Evolutionary conservation across 2,888 invertebrate species (phyloP).

Genomic region (Xestia xanthographa): DNA sequence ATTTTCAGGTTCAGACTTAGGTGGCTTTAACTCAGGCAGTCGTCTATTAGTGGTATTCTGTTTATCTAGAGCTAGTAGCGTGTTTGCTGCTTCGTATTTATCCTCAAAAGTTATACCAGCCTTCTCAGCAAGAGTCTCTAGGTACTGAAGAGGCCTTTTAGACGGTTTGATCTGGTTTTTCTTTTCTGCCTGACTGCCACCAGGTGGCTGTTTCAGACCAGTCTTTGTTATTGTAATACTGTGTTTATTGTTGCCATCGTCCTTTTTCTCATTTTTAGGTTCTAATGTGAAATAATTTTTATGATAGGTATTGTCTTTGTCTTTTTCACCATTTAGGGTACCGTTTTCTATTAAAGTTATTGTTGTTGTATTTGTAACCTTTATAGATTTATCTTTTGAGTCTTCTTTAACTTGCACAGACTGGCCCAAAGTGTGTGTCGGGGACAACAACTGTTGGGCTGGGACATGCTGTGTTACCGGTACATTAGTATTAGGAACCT

Average conservation of each 20-base stretch:
- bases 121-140: slow-evolving; percentile 93
- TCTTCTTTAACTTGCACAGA: slow-evolving; percentile 81
- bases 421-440: slow-evolving; percentile 77
- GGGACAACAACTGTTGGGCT: slow-evolving; percentile 82
- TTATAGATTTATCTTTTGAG: slow-evolving; percentile 85
- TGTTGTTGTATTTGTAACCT: slow-evolving; percentile 86
- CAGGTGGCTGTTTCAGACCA: slow-evolving; percentile 81
- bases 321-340: slow-evolving; percentile 82
- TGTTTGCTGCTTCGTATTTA: slow-evolving; percentile 93
- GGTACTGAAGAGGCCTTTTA: slow-evolving; percentile 91
- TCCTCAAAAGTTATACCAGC: slow-evolving; percentile 94
- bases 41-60: slow-evolving; percentile 88
- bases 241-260: slow-evolving; percentile 88
- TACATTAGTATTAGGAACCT: slow-evolving; percentile 76
- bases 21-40: slow-evolving; percentile 83
- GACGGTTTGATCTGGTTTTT: slow-evolving; percentile 78
- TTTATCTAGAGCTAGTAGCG: slow-evolving; percentile 92
- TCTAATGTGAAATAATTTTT: slow-evolving; percentile 87
- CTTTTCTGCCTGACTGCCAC: slow-evolving; percentile 79
- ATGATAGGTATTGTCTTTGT: slow-evolving; percentile 83
- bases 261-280: slow-evolving; percentile 86
- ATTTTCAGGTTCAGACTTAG: slow-evolving; percentile 83
- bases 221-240: slow-evolving; percentile 89
- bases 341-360: slow-evolving; percentile 86
- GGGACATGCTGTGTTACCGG: slow-evolving; percentile 85